Conservation (phyloP, 1,140 invertebrate species). For the Saccostrea cuccullata region DNA sequence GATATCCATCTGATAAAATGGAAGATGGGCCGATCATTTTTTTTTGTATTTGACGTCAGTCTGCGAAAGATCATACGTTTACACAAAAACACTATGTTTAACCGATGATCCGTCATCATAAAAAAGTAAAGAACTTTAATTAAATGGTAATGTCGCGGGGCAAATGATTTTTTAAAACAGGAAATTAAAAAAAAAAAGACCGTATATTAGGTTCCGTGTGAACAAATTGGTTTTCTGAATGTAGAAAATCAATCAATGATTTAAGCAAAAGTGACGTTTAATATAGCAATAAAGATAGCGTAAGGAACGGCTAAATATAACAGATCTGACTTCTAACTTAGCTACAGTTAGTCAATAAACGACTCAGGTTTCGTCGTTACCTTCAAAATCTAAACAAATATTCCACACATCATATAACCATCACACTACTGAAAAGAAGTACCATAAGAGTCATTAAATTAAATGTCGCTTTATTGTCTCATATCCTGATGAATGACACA, state of each 20-base stretch:
- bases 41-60: background rate
- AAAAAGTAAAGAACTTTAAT: background rate
- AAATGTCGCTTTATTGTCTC: slow-evolving; percentile 4
- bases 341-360: slow-evolving; percentile 27
- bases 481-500: slow-evolving; percentile 5
- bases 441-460: slow-evolving; percentile 8
- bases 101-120: background rate
- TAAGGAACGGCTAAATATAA: background rate
- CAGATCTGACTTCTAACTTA: background rate
- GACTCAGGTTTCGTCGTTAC: background rate
- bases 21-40: background rate
- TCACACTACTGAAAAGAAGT: background rate
- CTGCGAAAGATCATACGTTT: background rate
- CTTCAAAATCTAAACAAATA: slow-evolving; percentile 26
- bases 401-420: slow-evolving; percentile 27
- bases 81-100: background rate
- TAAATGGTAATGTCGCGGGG: background rate
- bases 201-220: background rate
- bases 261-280: background rate
- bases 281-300: slow-evolving; percentile 21
- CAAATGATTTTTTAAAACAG: background rate
- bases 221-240: background rate
- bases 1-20: too few species aligned
- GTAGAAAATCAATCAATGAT: background rate
- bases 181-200: slow-evolving; percentile 6